Base-by-base conservation (phyloP, 2,888 invertebrate genomes). In the Crossocerus cetratus region DNA sequence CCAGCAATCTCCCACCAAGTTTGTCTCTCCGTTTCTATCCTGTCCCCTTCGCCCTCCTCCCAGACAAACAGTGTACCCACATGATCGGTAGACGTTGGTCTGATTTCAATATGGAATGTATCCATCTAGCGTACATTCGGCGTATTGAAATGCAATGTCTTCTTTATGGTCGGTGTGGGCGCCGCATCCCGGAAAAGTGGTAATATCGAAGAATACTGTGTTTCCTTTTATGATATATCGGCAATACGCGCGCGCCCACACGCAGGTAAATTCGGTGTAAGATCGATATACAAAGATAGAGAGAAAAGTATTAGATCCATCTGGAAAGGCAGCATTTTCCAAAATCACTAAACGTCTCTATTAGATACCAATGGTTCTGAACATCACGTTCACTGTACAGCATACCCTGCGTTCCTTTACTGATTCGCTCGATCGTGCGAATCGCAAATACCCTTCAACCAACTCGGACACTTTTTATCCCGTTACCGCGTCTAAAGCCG, bases 401-500 rank as follows among this genome's bases (percentile, higher is more conserved):
- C 59, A 42, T 76, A 76, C 75, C 76, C 75, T 76, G 74, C 69
- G 65, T 59, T 65, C 44, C 45, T 42, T 69, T 56, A 53, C 61
- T n/a, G 61, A 44, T 55, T 61, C 32, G 20, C 4, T 3, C 45
- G 11, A 45, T 4, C 2, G 23, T 32, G 23, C 23, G 3, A 32
- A 32, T 57, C 18, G 5, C 16, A 3, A n/a, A 70, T 49, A 16
- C 32, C 14, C 21, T 18, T 45, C 11, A 32, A 32, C 23, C 4
- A 32, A 8, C 23, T 32, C 8, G 8, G 23, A 32, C 20, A n/a
- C 5, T 44, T 18, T 42, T 18, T 13, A 42, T 59, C 60, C 23
- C 57, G 43, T 22, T 14, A 3, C 54, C 21, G 55, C 13, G 54
- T 57, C 23, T 56, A n/a, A 32, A 54, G 18, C 58, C 53, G 21